Evolutionary conservation across 1,140 invertebrate species (phyloP), one percentile per base, ranked within the genome.

Genomic region (Atta colombica): DNA sequence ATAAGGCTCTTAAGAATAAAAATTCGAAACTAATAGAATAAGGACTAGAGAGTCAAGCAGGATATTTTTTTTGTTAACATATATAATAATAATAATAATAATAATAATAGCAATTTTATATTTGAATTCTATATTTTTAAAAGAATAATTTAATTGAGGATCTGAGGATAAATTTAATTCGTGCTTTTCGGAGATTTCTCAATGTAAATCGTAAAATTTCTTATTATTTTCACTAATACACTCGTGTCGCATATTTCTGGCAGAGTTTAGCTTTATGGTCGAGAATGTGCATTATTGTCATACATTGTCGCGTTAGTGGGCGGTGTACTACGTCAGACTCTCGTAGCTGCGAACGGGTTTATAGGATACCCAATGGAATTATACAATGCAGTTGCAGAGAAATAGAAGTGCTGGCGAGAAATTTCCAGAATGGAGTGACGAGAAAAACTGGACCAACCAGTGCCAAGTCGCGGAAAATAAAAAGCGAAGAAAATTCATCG

Each of bases 281-380:
- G 68, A 16, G 68, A 82, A 82, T 28, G 39, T 60, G 39, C 55
- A n/a, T 45, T 49, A 84, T 71, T 84, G 80, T 81, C 78, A 81
- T 58, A 58, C 31, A 8, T 21, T 71, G 78, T 84, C 80, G 69
- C 55, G 35, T 84, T 75, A 75, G 69, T 74, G 80, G 80, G 69
- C 69, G 80, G 69, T 61, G 39, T 25, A 58, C 80, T 84, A 39
- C 69, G 80, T 74, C 80, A 84, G 80, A 84, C 55, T 71, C 35
- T 82, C 80, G n/a, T 35, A 82, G 55, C 39, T 5, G 28, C 68
- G 69, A 84, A 84, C 55, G 69, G 80, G 69, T 84, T 84, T 74
- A 63, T 12, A 61, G 69, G 39, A 60, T 84, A 84, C 69, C 68
- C 80, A 75, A 75, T 84, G 69, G 74, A 84, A 84, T 84, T 74